Conservation (phyloP, 2,888 invertebrate species). For the Eupithecia tripunctaria region DNA sequence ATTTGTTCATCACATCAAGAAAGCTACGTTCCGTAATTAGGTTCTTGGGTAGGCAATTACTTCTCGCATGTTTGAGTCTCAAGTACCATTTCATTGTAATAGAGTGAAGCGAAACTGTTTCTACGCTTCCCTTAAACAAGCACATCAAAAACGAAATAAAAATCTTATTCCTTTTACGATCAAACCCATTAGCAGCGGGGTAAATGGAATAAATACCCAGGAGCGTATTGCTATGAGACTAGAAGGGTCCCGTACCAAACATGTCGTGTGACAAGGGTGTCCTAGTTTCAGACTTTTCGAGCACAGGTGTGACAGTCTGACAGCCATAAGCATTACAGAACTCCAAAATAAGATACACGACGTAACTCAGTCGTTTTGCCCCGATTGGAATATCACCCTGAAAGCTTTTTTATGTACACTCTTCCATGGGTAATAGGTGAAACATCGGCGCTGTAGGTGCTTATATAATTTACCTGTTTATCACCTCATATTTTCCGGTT, state of each 20-base stretch:
- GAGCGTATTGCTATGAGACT: background rate
- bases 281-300: constrained; percentile 8
- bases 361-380: constrained; percentile 61
- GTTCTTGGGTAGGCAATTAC: constrained; percentile 45
- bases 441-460: constrained; percentile 56
- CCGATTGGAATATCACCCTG: constrained; percentile 69
- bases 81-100: constrained; percentile 52
- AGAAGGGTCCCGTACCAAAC: background rate
- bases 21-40: constrained; percentile 48
- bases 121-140: constrained; percentile 60
- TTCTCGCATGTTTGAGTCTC: constrained; percentile 52
- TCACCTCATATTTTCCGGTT: constrained; percentile 50
- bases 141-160: constrained; percentile 71
- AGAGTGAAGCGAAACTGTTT: constrained; percentile 59
- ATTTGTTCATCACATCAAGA: constrained; percentile 30
- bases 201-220: constrained; percentile 53
- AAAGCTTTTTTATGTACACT: constrained; percentile 72
- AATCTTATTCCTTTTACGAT: constrained; percentile 72
- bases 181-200: constrained; percentile 65
- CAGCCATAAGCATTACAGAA: constrained; percentile 31
- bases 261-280: constrained; percentile 3
- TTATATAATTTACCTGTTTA: constrained; percentile 56
- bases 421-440: constrained; percentile 60
- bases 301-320: constrained; percentile 12
- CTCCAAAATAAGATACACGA: constrained; percentile 57